Percentiles rank a stretch among this genome's conserved stretches.
phyloP scores from a whole-genome alignment of 2,113 vertebrate species.

The Zapornia atra region DNA sequence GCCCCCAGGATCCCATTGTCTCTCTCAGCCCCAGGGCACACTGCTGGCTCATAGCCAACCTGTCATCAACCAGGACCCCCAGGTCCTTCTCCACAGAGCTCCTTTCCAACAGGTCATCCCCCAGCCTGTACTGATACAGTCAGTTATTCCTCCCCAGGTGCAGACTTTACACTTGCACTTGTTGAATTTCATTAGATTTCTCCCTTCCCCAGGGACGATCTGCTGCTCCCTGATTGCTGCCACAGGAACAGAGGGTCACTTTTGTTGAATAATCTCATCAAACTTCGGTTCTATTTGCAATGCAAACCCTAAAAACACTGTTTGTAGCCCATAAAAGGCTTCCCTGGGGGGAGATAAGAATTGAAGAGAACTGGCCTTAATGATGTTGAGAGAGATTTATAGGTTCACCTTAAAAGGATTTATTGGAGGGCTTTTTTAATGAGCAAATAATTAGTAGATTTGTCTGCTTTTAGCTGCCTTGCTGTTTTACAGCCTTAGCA shows the following conservation, averaged over 20 bases:
- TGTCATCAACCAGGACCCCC: no score
- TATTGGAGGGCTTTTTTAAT: constrained; percentile 34
- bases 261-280: not conserved
- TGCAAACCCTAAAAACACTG: not conserved
- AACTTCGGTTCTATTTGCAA: not conserved
- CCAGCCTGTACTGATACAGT: no score
- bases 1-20: no score
- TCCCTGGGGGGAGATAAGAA: constrained; percentile 9
- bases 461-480: constrained; percentile 24
- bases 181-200: no score
- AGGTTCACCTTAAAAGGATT: constrained; percentile 50
- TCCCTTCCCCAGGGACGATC: not conserved
- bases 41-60: no score
- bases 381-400: constrained; percentile 44
- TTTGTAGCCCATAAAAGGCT: constrained; percentile 31
- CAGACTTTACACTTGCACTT: no score
- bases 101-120: no score
- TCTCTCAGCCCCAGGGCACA: no score
- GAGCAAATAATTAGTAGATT: constrained; percentile 54
- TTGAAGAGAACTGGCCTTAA: constrained; percentile 32
- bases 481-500: not conserved
- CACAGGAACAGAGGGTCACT: not conserved
- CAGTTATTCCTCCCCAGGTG: no score
- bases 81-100: no score
- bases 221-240: not conserved